Base-by-base conservation (phyloP, 2,113 vertebrate species). In the Neodon shergylaensis region DNA sequence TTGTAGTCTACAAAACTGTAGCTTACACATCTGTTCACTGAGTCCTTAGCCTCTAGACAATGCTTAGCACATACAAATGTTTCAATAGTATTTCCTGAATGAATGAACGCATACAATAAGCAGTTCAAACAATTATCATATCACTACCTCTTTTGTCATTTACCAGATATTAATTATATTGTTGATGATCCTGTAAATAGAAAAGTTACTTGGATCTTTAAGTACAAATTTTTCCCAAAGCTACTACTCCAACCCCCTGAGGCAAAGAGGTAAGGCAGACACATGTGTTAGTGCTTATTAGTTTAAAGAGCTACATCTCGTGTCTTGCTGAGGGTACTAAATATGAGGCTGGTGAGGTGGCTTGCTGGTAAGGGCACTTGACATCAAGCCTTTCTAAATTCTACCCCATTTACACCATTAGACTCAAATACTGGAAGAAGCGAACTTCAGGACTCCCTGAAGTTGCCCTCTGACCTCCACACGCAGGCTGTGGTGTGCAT, bases 191-290 rank as follows among this genome's bases (percentile, higher is more conserved):
- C 96, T 94, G 92, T 76, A 36, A 72, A 96, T 73, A 68, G 79
- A 92, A 95, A 76, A 86, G 91, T 96, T 91, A 92, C 77, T 61
- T 94, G 44, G 21, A n/a, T 47, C 44, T 95, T 95, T 94, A 77
- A 96, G 95, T 94, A 66, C 42, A 73, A 68, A 91, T 97, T 96
- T 4, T 47, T 52, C 87, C 96, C 88, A 79, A 88, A 94, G 93
- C 1, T 90, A 95, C 65, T 73, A 74, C 86, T 87, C 21, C 47
- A 86, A 70, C 89, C 76, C 39, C n/a, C 58, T 19, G 66, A 95
- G 94, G 85, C 94, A 94, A 97, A n/a, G 42, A 2, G 4, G 73
- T 85, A 88, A 94, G 85, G 84, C 11, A 1, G 0, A n/a, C 58
- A 49, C 36, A 82, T 36, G 47, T 31, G 47, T 96, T 94, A 73